Base-by-base conservation (phyloP, 2,113 vertebrate species). In the Variabilichromis moorii region DNA sequence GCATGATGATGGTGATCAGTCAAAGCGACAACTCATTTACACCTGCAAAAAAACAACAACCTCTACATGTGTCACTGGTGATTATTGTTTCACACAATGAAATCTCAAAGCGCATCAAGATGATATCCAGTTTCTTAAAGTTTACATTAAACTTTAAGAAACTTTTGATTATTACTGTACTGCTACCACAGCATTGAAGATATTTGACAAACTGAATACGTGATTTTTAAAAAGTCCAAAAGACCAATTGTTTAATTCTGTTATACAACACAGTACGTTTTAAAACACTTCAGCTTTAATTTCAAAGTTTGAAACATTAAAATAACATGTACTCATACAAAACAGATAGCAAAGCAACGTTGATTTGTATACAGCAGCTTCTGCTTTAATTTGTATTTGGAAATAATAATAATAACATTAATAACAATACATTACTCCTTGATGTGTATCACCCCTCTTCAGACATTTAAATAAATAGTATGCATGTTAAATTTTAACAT, bases 381-480 rank as follows among this genome's bases (percentile, higher is more conserved):
- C 40, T 11, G 9, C 71, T 28, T 76, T 2, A 4, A 6, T 28
- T 76, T 47, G 24, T 11, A 12, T 28, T 45, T 0, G 0, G 8
- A 45, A 42, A 71, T 42, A 71, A 42, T 24, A 71, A 71, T 9
- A 42, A 42, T 16, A 3, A 71, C 35, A 71, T 9, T 42, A 71
- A 71, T 0, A 71, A 71, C 8, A 42, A 0, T 24, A 71, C 12
- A 71, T 24, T 42, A 9, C n/a, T 24, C n/a, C 8, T 0, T 71
- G 0, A 42, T 42, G 66, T 71, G 8, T 3, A 71, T 9, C n/a
- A 16, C 13, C 0, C 16, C 9, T 7, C 13, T 28, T 76, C 14
- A 1, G 24, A 76, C 14, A 28, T 47, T 76, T 47, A 11, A 47
- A 17, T 76, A 71, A 47, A 28, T 76, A 28, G 14, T 1, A 28